Evolutionary conservation across 2,888 invertebrate species (phyloP).

Genomic region (Patella depressa): DNA sequence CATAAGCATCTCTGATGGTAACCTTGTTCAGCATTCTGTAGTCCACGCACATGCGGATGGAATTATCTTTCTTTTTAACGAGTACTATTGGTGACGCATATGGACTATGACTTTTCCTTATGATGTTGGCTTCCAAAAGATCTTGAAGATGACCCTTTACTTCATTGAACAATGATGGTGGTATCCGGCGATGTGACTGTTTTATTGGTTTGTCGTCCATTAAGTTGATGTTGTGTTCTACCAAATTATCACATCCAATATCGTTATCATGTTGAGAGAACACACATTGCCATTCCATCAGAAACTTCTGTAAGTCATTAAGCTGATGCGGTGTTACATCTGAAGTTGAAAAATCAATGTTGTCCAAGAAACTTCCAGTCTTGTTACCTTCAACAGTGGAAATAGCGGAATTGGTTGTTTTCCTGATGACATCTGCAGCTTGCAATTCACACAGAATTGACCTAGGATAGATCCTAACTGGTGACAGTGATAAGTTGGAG

Average conservation of each 20-base stretch:
- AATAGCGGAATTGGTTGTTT: not conserved
- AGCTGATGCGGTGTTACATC: not conserved
- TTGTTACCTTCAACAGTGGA: not conserved
- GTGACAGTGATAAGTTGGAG: not conserved
- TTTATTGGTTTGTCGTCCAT: constrained; percentile 26
- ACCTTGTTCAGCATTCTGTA: not conserved
- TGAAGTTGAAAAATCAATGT: not conserved
- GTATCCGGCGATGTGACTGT: constrained; percentile 24
- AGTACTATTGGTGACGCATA: not conserved
- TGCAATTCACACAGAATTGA: not conserved
- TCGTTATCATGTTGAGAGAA: constrained; percentile 13
- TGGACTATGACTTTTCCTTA: constrained; percentile 23
- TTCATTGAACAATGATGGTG: constrained; percentile 31
- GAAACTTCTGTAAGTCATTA: not conserved
- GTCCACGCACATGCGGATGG: not conserved
- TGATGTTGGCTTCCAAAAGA: constrained; percentile 27
- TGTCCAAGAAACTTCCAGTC: not conserved
- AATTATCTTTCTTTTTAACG: not conserved
- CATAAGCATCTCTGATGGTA: too few species aligned
- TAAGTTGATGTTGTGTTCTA: constrained; percentile 30
- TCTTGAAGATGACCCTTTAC: constrained; percentile 30
- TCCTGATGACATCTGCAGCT: not conserved
- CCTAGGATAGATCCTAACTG: not conserved
- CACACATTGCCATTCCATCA: not conserved
- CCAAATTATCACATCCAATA: constrained; percentile 19